Evolutionary conservation across 2,888 invertebrate species (phyloP), one percentile per base, ranked within the genome.

Genomic region (Agapetus fuscipes): DNA sequence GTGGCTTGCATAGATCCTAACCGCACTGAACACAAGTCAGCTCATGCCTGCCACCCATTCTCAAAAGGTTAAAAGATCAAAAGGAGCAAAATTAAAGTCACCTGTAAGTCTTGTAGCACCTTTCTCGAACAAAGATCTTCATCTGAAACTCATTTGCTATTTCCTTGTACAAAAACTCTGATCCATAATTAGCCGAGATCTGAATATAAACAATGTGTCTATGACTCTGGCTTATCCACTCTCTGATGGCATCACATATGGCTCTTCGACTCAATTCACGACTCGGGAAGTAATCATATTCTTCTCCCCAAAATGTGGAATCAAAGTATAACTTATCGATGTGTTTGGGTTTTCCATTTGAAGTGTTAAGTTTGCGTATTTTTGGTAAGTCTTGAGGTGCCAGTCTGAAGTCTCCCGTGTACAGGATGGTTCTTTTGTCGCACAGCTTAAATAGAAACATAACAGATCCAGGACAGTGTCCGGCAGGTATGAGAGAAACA

Each of bases 391-490:
- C 77, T 1, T 57, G 62, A 0, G 61, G 54, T 34, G 71, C 66
- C 27, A 84, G 71, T 48, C 71, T 59, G 54, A 85, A 88, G 58
- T 91, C 90, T 0, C 89, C 90, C 0, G 89, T 89, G 53, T 83
- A 89, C 1, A 90, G 58, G 16, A 86, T 65, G 1, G 61, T 72
- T 1, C 69, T 61, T 30, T 61, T 56, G 1, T 60, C 7, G 11
- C n/a, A 47, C 0, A 71, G 75, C 55, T 80, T 77, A 52, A 89
- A 80, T 5, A 88, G 57, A 55, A 86, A 83, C 89, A 90, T 90
- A 0, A 86, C 77, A 1, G 89, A 85, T 0, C 89, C 89, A 1
- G 84, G 80, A 54, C 87, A 87, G 54, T 90, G 89, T 1, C 81
- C 83, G 0, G 88, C 84, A 1, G 83, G 75, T 35, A 87, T 62